Evolutionary conservation across 2,888 invertebrate genomes (phyloP).

Genomic region (Ophraella communa): DNA sequence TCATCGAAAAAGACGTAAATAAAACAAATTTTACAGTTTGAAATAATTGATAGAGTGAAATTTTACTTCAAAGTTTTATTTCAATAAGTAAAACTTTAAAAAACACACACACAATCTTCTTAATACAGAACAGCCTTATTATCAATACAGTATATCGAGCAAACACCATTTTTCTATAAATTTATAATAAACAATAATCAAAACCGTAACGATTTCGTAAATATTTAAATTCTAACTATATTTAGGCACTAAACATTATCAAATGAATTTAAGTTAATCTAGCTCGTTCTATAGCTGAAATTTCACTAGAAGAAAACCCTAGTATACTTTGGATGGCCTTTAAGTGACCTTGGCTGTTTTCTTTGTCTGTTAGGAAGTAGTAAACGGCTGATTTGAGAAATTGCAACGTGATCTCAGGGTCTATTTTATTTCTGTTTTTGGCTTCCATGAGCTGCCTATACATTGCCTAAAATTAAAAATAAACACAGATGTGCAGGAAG

Average conservation of each 20-base stretch:
- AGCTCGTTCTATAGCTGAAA: slow-evolving; percentile 78
- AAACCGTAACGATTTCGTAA: slow-evolving; percentile 5
- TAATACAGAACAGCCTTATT: neutral
- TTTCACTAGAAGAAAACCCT: slow-evolving; percentile 83
- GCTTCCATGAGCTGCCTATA: slow-evolving; percentile 83
- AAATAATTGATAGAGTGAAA: no score
- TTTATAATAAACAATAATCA: neutral
- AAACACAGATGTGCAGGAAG: neutral
- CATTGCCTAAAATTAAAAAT: slow-evolving; percentile 72
- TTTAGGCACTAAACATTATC: slow-evolving; percentile 37
- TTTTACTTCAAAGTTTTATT: neutral
- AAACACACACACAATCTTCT: neutral
- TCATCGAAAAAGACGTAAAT: no score
- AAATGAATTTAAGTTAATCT: slow-evolving; percentile 59
- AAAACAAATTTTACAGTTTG: no score
- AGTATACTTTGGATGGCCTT: slow-evolving; percentile 91
- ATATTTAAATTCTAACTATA: slow-evolving; percentile 10
- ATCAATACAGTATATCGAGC: neutral
- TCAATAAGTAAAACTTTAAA: neutral
- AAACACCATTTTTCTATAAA: neutral
- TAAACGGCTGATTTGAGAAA: slow-evolving; percentile 93
- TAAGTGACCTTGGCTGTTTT: slow-evolving; percentile 87
- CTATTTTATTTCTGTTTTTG: slow-evolving; percentile 75
- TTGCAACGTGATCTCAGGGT: slow-evolving; percentile 90
- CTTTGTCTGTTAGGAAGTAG: slow-evolving; percentile 89